Conservation (phyloP, 2,113 vertebrate genomes). For the Cynocephalus volans region DNA sequence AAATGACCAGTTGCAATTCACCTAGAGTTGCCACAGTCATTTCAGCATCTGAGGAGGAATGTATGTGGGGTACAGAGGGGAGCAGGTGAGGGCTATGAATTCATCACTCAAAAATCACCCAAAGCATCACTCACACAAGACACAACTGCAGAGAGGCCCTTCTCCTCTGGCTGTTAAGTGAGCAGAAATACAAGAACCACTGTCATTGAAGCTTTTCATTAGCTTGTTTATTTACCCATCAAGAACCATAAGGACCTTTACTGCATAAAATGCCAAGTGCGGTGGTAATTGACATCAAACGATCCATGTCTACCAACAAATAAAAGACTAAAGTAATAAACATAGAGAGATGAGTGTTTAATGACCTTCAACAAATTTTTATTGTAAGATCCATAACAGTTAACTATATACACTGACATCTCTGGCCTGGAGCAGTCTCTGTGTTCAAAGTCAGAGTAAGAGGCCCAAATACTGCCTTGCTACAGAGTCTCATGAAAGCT, state of each 20-base stretch:
- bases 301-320: conserved; percentile 87
- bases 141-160: neutral
- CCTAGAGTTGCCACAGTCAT: neutral
- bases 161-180: conserved; percentile 14
- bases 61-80: neutral
- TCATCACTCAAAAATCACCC: neutral
- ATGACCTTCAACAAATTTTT: conserved; percentile 87
- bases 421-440: conserved; percentile 80
- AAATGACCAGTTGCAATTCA: neutral
- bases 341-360: conserved; percentile 87
- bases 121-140: neutral
- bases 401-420: conserved; percentile 85
- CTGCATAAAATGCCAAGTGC: conserved; percentile 86
- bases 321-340: conserved; percentile 87
- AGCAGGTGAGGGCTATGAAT: neutral
- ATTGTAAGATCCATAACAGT: conserved; percentile 87
- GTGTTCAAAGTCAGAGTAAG: conserved; percentile 78
- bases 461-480: conserved; percentile 65
- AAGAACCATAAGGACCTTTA: conserved; percentile 84
- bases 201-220: conserved; percentile 71
- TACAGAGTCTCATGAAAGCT: conserved; percentile 40
- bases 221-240: conserved; percentile 84
- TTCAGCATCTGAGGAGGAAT: neutral
- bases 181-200: conserved; percentile 51
- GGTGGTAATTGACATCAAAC: conserved; percentile 86